Evolutionary conservation across 2,888 invertebrate species (phyloP), one percentile per base, ranked within the genome.

Genomic region (Agelastica alni): DNA sequence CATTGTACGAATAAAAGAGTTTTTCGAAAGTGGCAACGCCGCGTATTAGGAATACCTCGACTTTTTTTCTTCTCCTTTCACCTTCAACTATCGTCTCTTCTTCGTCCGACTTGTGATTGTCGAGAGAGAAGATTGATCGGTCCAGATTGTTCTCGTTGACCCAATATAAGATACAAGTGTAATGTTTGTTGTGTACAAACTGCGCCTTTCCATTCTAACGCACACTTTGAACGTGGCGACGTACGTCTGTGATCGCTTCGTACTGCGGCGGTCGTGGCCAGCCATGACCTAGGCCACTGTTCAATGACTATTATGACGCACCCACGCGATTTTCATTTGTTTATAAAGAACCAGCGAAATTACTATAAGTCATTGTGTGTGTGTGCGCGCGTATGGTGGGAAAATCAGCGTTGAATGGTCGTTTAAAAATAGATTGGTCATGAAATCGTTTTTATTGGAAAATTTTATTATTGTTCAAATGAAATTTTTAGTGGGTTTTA

Each of bases 281-380:
- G 64, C 68, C 71, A 59, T 71, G 71, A 71, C 71, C 71, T 71
- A 71, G 69, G 67, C 58, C 64, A 70, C 68, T 68, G 69, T 71
- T 71, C 70, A 70, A 70, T 70, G 71, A 69, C 69, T 70, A 68
- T 68, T 66, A 68, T 63, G 62, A 65, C 67, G 63, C 68, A 64
- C 69, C 69, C 66, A 69, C 69, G 63, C 65, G 41, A 30, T 58
- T 53, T 51, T 53, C 39, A 54, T 58, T 53, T 58, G 56, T 58
- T 56, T 56, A 52, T 53, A 49, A 48, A 55, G 58, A 51, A 58
- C 51, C 43, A 45, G 51, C 22, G 53, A 54, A 56, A 56, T 53
- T 53, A 53, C 53, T 42, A 54, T 53, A 49, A 53, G 48, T 53
- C 32, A 46, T 44, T 49, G 39, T 34, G 22, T 9, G 43, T n/a